Evolutionary conservation across 2,113 vertebrate genomes (phyloP).

Genomic region (Smithornis capensis): DNA sequence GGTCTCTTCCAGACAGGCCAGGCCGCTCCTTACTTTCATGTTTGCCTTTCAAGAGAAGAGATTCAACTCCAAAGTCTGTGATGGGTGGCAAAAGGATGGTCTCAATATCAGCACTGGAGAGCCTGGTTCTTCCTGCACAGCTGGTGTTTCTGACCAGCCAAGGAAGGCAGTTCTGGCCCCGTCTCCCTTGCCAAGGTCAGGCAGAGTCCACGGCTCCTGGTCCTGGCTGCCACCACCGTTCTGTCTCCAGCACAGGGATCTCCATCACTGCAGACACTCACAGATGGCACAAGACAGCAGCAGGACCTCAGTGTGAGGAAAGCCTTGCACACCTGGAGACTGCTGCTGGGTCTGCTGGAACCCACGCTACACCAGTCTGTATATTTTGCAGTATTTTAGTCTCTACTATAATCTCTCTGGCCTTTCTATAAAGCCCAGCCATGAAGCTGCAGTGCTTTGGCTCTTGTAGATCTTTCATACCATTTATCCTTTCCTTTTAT

Average conservation of each 20-base stretch:
- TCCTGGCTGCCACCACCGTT: background rate
- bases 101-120: background rate
- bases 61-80: background rate
- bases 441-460: background rate
- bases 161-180: background rate
- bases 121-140: background rate
- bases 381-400: background rate
- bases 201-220: background rate
- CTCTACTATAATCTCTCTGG: background rate
- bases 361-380: background rate
- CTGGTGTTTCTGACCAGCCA: background rate
- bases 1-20: background rate
- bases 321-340: background rate
- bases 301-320: background rate
- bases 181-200: background rate
- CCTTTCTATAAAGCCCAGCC: background rate
- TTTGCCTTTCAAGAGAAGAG: background rate
- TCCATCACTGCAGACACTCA: background rate
- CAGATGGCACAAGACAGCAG: background rate
- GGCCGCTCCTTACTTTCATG: background rate
- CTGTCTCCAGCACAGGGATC: background rate
- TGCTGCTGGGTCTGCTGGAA: background rate
- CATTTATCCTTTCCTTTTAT: background rate
- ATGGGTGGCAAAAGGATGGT: background rate
- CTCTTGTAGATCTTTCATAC: background rate